Base-by-base conservation (phyloP, 2,113 vertebrate genomes). In the Henicopernis longicauda region DNA sequence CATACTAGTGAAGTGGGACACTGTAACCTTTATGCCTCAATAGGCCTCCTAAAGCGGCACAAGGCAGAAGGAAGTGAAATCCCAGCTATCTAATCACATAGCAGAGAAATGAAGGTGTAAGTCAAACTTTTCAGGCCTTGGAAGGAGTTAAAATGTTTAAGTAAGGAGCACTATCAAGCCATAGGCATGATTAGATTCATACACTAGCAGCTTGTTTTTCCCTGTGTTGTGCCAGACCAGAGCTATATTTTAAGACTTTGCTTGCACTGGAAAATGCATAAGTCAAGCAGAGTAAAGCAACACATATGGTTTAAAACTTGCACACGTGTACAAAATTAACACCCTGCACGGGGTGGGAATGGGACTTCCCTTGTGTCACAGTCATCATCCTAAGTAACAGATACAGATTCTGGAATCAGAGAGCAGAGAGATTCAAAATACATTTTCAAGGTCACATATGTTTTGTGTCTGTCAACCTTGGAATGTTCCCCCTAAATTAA, bases 31-130 rank as follows among this genome's bases (percentile, higher is more conserved):
- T 69, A 67, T 45, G 22, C 29, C 34, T 52, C 22, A 89, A 82
- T 2, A 82, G 57, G 45, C 31, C 36, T 40, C 66, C 58, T 82
- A 67, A 79, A 87, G 34, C 22, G 26, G 23, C 0, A 0, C 10
- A 93, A 90, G 25, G 78, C 67, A 95, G n/a, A 74, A 34, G 21
- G n/a, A 94, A 95, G 72, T 61, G 77, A 91, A 94, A 93, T 84
- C 73, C 36, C 49, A 92, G 31, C 21, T 76, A 89, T 90, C 73
- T 86, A 91, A 95, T 87, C 69, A 54, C 36, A 26, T 6, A 89
- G 38, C 36, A 89, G 49, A 61, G 40, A 92, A 94, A 84, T 50
- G 3, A 55, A 96, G 80, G 38, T 7, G n/a, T 21, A 93, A 89
- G 61, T 72, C n/a, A 82, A 91, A 74, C 44, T 78, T 79, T 29